These are phyloP conservation scores for Epinephelus fuscoguttatus DNA, from an alignment of 2,113 vertebrate species.

Conservation along the genomic window DNA sequence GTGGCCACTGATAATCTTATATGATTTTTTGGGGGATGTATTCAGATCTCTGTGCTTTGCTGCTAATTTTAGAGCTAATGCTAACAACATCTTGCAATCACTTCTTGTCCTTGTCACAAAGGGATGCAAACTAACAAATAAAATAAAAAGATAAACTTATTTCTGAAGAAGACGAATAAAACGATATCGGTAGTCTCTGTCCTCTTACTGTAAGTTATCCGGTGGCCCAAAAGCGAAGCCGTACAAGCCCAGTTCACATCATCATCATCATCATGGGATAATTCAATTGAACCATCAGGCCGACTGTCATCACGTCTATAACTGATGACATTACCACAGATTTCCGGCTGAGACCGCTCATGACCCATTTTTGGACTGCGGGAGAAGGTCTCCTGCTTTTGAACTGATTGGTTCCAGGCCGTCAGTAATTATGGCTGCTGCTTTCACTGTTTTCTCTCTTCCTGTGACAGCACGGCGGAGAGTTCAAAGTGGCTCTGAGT, in stretches of 20 bases:
- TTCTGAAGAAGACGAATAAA: not conserved
- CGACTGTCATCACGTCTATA: conserved; percentile 56
- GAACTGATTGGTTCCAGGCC: conserved; percentile 68
- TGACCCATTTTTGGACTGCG: conserved; percentile 30
- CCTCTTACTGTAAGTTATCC: not conserved
- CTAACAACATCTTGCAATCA: no score
- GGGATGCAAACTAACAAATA: not conserved
- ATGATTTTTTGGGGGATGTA: no score
- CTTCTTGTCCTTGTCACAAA: not conserved
- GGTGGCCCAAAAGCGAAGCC: not conserved
- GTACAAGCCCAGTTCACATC: conserved; percentile 32
- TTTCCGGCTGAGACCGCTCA: conserved; percentile 56
- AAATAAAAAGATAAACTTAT: not conserved
- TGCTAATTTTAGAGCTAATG: not conserved
- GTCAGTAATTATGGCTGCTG: conserved; percentile 57
- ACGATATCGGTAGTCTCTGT: not conserved
- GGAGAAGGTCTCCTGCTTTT: conserved; percentile 48
- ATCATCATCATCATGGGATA: conserved; percentile 17
- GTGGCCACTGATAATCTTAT: not conserved
- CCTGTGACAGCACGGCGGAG: conserved; percentile 85
- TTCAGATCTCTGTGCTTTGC: not conserved
- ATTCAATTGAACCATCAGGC: conserved; percentile 60
- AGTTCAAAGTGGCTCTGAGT: conserved; percentile 90
- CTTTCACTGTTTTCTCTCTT: conserved; percentile 62
- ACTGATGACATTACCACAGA: conserved; percentile 66